Evolutionary conservation across 2,888 invertebrate species (phyloP), one percentile per base, ranked within the genome.

Genomic region (Crepidodera aurea): DNA sequence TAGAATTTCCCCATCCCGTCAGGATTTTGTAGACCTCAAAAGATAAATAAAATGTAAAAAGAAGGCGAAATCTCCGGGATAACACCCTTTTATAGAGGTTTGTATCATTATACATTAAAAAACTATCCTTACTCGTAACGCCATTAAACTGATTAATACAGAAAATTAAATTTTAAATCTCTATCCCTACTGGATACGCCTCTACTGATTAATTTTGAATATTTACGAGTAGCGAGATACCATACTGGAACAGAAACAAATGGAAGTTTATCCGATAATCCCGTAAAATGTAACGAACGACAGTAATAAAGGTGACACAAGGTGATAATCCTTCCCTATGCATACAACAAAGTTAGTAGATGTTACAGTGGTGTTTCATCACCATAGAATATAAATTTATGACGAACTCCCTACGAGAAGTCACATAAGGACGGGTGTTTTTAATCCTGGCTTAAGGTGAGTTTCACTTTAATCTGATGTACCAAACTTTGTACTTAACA

Each of bases 251-350:
- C 18, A 42, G 42, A 15, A 39, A 19, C 19, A 42, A 42, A 42
- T 42, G 42, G n/a, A 39, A 42, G 16, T 42, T 15, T 42, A 16
- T 15, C 42, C 18, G 42, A 42, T 42, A 42, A 42, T 42, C 10
- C 18, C 42, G 42, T 18, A 42, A 42, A 42, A 42, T 13, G 16
- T 18, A 42, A 42, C 42, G 16, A 39, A 39, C 13, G 39, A 16
- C 39, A 1, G 39, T 39, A 39, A 39, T 39, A 39, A 42, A 42
- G 18, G 16, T 42, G 42, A 42, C 15, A 42, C 42, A 18, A 42
- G 19, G 16, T 42, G 13, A 42, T 42, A 42, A 42, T 42, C 42
- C 42, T 16, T 15, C 16, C 15, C 42, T 16, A 39, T 39, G 10
- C 15, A 42, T 19, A 42, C 16, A 42, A 7, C 15, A 19, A 42